phyloP scores from a whole-genome alignment of 2,888 invertebrate species.

The Heliconius ismenius region DNA sequence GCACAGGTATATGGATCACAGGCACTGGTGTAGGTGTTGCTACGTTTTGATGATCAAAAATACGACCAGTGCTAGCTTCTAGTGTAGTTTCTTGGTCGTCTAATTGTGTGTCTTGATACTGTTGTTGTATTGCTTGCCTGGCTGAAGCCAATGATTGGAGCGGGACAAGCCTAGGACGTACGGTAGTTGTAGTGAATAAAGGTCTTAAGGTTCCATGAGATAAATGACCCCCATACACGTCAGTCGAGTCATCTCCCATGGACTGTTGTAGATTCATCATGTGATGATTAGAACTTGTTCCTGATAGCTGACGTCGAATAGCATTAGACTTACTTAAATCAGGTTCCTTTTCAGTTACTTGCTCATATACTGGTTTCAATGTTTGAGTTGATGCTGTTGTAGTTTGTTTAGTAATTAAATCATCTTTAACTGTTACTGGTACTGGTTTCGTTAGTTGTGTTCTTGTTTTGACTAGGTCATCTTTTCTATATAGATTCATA shows the following conservation, averaged over 20 bases:
- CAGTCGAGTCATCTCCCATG: slow-evolving; percentile 84
- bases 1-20: slow-evolving; percentile 78
- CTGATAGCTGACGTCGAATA: slow-evolving; percentile 83
- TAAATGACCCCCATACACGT: slow-evolving; percentile 85
- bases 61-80: slow-evolving; percentile 79
- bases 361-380: slow-evolving; percentile 81
- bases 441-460: slow-evolving; percentile 69
- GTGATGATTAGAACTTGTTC: slow-evolving; percentile 81
- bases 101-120: slow-evolving; percentile 64
- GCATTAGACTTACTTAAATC: slow-evolving; percentile 79
- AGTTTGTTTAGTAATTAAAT: slow-evolving; percentile 69
- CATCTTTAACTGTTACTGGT: slow-evolving; percentile 61
- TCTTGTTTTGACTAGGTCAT: slow-evolving; percentile 60
- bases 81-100: slow-evolving; percentile 74
- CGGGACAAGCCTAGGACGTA: slow-evolving; percentile 80
- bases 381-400: slow-evolving; percentile 67
- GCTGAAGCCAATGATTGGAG: slow-evolving; percentile 77
- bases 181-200: slow-evolving; percentile 84
- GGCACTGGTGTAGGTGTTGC: slow-evolving; percentile 80
- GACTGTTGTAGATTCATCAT: slow-evolving; percentile 82
- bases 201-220: slow-evolving; percentile 85
- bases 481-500: slow-evolving; percentile 65
- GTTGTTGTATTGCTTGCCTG: slow-evolving; percentile 74
- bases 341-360: slow-evolving; percentile 70
- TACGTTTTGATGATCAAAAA: slow-evolving; percentile 73